These are phyloP conservation scores for Spheniscus humboldti DNA, from an alignment of 2,797 vertebrate species.

Conservation along the genomic window DNA sequence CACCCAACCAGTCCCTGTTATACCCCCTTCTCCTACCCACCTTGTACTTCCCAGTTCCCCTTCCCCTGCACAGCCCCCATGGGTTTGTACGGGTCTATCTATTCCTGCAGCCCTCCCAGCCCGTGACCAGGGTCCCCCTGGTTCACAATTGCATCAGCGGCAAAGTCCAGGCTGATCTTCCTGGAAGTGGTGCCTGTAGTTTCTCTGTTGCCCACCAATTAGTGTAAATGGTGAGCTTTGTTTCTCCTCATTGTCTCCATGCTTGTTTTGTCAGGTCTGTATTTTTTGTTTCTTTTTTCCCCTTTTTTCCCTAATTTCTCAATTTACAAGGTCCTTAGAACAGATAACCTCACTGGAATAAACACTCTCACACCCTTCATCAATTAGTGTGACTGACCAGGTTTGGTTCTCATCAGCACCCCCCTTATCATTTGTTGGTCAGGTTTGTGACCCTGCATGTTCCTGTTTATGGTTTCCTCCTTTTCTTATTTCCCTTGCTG, in stretches of 20 bases:
- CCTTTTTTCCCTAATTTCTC: not conserved
- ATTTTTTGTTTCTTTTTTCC: not conserved
- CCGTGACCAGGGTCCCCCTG: accelerated
- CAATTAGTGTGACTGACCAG: not conserved
- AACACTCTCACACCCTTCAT: accelerated
- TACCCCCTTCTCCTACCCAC: not conserved
- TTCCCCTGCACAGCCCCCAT: not conserved
- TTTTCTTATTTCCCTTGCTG: not conserved
- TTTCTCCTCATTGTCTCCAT: not conserved
- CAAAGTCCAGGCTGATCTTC: not conserved
- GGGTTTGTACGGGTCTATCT: not conserved
- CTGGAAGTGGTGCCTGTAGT: not conserved
- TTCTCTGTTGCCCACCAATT: not conserved
- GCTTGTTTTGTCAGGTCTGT: not conserved
- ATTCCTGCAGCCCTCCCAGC: not conserved
- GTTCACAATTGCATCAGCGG: not conserved
- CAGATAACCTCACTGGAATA: not conserved
- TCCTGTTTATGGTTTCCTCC: not conserved
- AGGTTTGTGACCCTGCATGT: not conserved
- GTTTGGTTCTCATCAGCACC: not conserved
- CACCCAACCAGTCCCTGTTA: too few species aligned
- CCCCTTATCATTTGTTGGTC: not conserved
- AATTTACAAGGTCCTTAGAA: not conserved
- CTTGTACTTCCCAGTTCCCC: not conserved
- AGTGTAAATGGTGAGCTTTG: not conserved